Conservation (phyloP, 2,113 vertebrate genomes). For the Columba livia region DNA sequence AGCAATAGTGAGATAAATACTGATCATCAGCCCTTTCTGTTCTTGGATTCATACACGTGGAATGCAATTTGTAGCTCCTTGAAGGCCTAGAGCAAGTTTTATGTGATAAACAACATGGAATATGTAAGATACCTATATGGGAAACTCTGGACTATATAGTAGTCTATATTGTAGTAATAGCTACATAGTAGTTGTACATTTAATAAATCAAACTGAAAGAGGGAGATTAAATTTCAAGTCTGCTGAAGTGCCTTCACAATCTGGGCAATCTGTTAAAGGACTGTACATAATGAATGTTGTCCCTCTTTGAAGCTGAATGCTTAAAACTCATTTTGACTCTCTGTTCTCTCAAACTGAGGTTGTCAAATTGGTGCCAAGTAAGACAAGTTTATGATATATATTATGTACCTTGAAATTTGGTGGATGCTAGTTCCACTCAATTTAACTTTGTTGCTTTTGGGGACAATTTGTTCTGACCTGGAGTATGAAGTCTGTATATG, state of each 20-base stretch:
- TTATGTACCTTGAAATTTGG: constrained; percentile 62
- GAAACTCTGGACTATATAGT: not conserved
- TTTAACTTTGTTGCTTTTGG: constrained; percentile 62
- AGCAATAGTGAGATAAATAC: not conserved
- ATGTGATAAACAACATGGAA: not conserved
- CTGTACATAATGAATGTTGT: constrained; percentile 41
- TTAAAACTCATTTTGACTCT: constrained; percentile 63
- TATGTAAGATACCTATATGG: not conserved
- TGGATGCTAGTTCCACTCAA: constrained; percentile 68
- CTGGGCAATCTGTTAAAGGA: constrained; percentile 53
- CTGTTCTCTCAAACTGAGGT: constrained; percentile 30
- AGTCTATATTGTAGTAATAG: not conserved
- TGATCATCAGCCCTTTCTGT: not conserved
- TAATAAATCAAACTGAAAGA: not conserved
- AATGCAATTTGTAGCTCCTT: not conserved
- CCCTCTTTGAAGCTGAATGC: constrained; percentile 28
- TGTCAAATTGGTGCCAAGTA: constrained; percentile 61
- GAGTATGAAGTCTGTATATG: not conserved
- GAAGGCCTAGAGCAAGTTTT: not conserved
- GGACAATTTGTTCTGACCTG: constrained; percentile 59
- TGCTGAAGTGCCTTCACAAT: constrained; percentile 25
- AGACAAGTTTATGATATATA: constrained; percentile 60
- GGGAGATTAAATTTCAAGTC: not conserved
- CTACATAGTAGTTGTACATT: not conserved
- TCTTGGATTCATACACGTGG: not conserved